Base-by-base conservation (phyloP, 2,888 invertebrate genomes). In the Trichogramma dendrolimi region DNA sequence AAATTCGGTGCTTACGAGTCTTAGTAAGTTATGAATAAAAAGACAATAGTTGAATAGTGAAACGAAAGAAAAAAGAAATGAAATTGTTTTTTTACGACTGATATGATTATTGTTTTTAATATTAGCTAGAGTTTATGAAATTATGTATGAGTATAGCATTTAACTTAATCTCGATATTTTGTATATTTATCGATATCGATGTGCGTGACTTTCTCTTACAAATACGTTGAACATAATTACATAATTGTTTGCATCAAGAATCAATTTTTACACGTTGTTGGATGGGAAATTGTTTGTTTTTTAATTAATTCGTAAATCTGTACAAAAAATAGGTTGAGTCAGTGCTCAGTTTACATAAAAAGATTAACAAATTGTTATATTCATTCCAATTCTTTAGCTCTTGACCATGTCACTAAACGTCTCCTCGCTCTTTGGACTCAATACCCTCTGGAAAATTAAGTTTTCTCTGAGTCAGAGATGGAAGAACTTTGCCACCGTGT, bases 401-500 rank as follows among this genome's bases (percentile, higher is more conserved):
- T 27, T 27, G 27, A 27, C 27, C 27, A 27, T 27, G 27, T 3
- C 27, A 27, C 27, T 27, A 27, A 27, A 27, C 27, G 27, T 27
- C 27, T 27, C 27, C 27, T 27, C 27, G 27, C 27, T 27, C 27
- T 27, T 27, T 49, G 48, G 5, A 47, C 55, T 56, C 56, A 44
- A 49, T 4, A 47, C 59, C 44, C 6, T 68, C 67, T 7, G 62
- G 10, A 47, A 68, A 65, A 53, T 69, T 69, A 5, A 73, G 61
- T 67, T 71, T 71, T 57, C 70, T 68, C 47, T 71, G 68, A 4
- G 67, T 68, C 44, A 78, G 60, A 54, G 72, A 67, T 47, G 77
- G 73, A 61, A 79, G 70, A 67, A 78, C 68, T 69, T 73, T 73
- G 48, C 76, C 77, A 58, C 74, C 71, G 54, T 78, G 73, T 55